A percentile compares a stretch with the other conserved stretches of the same genome.
These are phyloP conservation scores for Apis cerana DNA, from an alignment of 1,140 invertebrate species.

Conservation along the genomic window DNA sequence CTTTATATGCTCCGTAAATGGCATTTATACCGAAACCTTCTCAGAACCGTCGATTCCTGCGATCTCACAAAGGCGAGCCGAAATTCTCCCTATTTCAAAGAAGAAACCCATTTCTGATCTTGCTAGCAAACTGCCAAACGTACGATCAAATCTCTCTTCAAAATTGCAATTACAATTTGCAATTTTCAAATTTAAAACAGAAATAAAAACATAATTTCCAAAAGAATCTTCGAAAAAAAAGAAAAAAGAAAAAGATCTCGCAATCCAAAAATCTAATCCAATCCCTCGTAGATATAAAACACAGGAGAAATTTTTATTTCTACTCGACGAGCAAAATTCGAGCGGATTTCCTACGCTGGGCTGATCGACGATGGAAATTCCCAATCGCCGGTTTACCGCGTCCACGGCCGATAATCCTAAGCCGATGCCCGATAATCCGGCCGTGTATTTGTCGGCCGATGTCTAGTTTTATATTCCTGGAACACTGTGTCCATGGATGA, in stretches of 20 bases:
- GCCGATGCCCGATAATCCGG: conserved; percentile 35
- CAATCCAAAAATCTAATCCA: no score
- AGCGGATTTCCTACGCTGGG: neutral
- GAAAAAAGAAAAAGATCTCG: no score
- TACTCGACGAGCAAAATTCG: neutral
- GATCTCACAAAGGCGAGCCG: neutral
- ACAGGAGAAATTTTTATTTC: neutral
- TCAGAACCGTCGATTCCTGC: neutral
- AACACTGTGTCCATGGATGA: conserved; percentile 37
- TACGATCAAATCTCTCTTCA: no score
- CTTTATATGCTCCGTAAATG: neutral
- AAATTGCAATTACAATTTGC: no score
- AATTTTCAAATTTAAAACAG: no score
- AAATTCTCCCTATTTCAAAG: neutral
- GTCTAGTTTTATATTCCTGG: conserved; percentile 51
- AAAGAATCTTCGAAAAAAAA: no score
- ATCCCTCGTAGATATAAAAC: neutral
- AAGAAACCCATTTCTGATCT: neutral
- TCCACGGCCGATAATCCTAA: conserved; percentile 9
- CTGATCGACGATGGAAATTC: neutral
- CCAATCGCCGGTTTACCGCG: conserved; percentile 3
- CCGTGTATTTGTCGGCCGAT: conserved; percentile 2
- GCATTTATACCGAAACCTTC: neutral
- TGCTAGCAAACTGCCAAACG: no score
- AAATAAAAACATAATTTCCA: no score